A percentile compares a stretch with the other conserved stretches of the same genome.
Evolutionary conservation across 2,113 vertebrate species (phyloP).

Genomic region (Glareola pratincola): DNA sequence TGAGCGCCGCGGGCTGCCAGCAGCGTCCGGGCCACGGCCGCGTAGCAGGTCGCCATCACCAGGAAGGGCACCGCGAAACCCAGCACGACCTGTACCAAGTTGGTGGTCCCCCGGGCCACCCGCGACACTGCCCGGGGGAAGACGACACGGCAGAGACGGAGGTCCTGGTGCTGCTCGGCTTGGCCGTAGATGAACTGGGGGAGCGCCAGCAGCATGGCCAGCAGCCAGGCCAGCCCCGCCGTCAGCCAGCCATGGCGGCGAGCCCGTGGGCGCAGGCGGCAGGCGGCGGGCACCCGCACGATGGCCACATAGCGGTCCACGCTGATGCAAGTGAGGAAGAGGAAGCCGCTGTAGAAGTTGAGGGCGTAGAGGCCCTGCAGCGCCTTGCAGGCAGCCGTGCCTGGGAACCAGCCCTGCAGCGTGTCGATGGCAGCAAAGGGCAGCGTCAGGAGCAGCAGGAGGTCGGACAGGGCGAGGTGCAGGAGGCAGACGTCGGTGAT

Average conservation of each 20-base stretch:
- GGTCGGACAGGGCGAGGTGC: conserved; percentile 87
- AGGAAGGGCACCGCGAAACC: conserved; percentile 83
- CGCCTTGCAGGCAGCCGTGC: conserved; percentile 70
- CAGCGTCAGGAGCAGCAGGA: conserved; percentile 85
- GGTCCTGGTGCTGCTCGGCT: conserved; percentile 9
- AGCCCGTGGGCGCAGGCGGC: conserved; percentile 53
- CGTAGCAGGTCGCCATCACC: conserved; percentile 86
- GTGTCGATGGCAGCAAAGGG: conserved; percentile 71
- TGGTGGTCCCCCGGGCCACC: conserved; percentile 70
- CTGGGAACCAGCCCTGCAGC: conserved; percentile 73
- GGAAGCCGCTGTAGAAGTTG: conserved; percentile 88
- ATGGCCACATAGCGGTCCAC: conserved; percentile 89
- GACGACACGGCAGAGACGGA: conserved; percentile 68
- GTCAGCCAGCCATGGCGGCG: conserved; percentile 55
- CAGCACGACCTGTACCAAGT: conserved; percentile 72
- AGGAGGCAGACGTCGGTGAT: conserved; percentile 87
- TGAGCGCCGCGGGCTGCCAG: conserved; percentile 68
- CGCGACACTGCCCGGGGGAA: conserved; percentile 4
- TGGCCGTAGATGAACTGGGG: conserved; percentile 80
- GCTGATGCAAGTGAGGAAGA: conserved; percentile 90
- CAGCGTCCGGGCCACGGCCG: conserved; percentile 76
- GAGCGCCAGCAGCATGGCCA: conserved; percentile 79
- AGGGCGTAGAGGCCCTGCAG: conserved; percentile 79
- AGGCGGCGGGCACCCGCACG: conserved; percentile 54
- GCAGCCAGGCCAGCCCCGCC: conserved; percentile 70